Conservation (phyloP, 2,797 vertebrate species). For the Schizopygopsis malacanthus region DNA sequence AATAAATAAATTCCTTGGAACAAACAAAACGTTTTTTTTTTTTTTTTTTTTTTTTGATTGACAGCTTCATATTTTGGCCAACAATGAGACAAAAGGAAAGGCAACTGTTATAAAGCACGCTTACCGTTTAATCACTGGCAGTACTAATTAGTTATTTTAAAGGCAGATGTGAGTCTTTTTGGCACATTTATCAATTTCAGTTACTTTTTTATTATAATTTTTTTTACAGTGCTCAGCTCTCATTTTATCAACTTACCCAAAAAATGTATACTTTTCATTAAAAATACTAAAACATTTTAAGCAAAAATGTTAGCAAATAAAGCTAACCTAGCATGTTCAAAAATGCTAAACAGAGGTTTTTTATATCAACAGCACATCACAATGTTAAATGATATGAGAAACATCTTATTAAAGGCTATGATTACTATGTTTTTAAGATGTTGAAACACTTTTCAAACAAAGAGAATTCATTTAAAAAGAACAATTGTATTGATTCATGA, state of each 20-base stretch:
- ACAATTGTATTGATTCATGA: background rate
- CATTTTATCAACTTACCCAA: background rate
- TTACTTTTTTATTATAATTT: background rate
- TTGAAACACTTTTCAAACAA: background rate
- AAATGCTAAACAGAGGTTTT: background rate
- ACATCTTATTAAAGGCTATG: background rate
- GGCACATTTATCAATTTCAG: background rate
- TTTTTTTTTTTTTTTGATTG: background rate
- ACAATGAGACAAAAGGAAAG: slow-evolving; percentile 5
- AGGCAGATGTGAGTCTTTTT: background rate
- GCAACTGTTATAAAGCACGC: background rate
- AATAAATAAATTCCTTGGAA: background rate
- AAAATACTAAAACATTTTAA: background rate
- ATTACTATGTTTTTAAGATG: background rate
- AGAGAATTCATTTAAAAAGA: background rate
- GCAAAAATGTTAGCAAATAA: background rate
- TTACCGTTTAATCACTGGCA: background rate
- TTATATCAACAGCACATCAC: background rate
- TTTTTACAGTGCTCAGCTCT: background rate
- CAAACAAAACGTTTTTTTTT: background rate
- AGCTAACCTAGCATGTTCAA: background rate
- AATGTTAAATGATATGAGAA: background rate
- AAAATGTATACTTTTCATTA: background rate
- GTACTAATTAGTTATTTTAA: slow-evolving; percentile 8
- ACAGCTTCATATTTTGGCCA: slow-evolving; percentile 3